These are phyloP conservation scores for Aplocera efformata DNA, from an alignment of 2,888 invertebrate genomes.

Conservation along the genomic window DNA sequence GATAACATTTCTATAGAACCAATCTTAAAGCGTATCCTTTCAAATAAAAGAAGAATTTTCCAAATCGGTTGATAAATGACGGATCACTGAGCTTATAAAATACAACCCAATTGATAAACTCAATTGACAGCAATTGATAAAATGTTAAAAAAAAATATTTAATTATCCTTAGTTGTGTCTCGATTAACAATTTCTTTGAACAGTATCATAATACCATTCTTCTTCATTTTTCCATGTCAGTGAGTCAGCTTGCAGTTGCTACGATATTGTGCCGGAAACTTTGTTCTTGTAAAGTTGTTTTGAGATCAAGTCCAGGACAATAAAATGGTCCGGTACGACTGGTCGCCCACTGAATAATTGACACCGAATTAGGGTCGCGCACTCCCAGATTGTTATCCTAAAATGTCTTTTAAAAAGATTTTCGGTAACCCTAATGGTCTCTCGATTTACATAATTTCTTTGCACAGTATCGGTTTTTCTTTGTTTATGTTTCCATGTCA, in stretches of 20 bases:
- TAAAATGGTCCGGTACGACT: too few relatives aligned
- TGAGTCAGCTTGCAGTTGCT: too few relatives aligned
- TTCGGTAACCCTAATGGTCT: slow-evolving; percentile 40
- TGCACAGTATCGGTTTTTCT: slow-evolving; percentile 28
- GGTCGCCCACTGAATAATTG: slow-evolving; percentile 60
- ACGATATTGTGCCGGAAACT: neutral
- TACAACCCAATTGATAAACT: too few relatives aligned
- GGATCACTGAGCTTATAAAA: too few relatives aligned
- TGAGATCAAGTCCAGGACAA: too few relatives aligned
- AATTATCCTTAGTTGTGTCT: slow-evolving; percentile 40
- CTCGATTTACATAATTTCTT: slow-evolving; percentile 44
- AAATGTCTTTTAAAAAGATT: slow-evolving; percentile 55
- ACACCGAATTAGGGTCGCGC: slow-evolving; percentile 56
- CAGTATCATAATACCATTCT: slow-evolving; percentile 29
- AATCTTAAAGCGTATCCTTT: too few relatives aligned
- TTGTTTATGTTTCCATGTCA: slow-evolving; percentile 26
- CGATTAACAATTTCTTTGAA: slow-evolving; percentile 41
- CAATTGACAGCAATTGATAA: slow-evolving; percentile 64
- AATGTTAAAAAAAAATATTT: slow-evolving; percentile 53
- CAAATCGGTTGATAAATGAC: too few relatives aligned
- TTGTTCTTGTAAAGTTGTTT: slow-evolving; percentile 23
- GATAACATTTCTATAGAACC: too few relatives aligned
- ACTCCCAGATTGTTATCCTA: slow-evolving; percentile 46
- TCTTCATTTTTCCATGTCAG: slow-evolving; percentile 25
- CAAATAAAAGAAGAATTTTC: too few relatives aligned